Conservation (phyloP, 2,888 invertebrate genomes). For the Stenodema calcarata region DNA sequence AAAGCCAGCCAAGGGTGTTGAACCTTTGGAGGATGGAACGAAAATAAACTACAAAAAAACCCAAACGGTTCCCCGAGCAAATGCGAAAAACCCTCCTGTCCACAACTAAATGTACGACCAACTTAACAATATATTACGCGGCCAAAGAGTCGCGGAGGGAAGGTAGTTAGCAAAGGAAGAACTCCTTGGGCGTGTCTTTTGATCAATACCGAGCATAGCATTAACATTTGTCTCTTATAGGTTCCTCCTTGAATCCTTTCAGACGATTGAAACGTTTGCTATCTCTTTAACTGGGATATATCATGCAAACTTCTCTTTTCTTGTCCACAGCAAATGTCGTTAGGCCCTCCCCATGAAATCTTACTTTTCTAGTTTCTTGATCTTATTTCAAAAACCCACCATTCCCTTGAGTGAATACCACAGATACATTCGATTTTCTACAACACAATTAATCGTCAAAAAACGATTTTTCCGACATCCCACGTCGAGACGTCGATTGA, state of each 20-base stretch:
- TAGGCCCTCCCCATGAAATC: neutral
- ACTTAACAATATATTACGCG: slow-evolving; percentile 14
- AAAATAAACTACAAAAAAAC: neutral
- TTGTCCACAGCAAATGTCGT: neutral
- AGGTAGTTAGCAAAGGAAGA: slow-evolving; percentile 8
- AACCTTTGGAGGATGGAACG: neutral
- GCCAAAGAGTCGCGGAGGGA: neutral
- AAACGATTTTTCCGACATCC: neutral
- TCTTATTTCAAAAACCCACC: no score
- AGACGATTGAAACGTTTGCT: slow-evolving; percentile 29
- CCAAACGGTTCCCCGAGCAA: neutral
- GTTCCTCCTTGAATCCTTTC: neutral
- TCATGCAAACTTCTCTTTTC: slow-evolving; percentile 6
- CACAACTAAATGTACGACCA: slow-evolving; percentile 1
- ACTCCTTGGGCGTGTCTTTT: slow-evolving; percentile 35
- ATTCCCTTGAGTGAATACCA: no score
- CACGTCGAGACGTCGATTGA: neutral
- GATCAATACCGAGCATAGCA: slow-evolving; percentile 35
- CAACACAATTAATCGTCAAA: neutral
- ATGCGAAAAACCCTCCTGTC: neutral
- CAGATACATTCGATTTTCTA: no score
- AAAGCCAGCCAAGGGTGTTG: neutral
- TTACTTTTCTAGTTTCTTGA: neutral
- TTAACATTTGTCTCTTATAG: slow-evolving; percentile 40
- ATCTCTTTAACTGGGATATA: slow-evolving; percentile 27